A percentile compares a stretch with the other conserved stretches of the same genome.
These are phyloP conservation scores for Hylia prasina DNA, from an alignment of 2,113 vertebrate species.

Conservation along the genomic window DNA sequence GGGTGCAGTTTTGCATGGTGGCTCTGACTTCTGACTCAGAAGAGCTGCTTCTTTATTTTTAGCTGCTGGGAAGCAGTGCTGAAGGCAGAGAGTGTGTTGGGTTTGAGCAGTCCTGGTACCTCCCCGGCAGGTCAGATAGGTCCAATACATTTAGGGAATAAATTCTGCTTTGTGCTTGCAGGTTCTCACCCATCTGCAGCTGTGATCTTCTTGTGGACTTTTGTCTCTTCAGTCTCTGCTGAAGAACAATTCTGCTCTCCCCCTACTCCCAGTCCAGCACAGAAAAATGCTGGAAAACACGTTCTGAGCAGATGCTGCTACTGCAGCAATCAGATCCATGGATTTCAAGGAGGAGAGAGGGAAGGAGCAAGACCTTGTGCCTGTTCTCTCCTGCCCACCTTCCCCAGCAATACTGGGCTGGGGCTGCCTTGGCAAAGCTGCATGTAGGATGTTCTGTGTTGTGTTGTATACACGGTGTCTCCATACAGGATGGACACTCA, in stretches of 20 bases:
- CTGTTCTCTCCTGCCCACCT: not conserved
- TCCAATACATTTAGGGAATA: not conserved
- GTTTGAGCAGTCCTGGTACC: not conserved
- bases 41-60: not conserved
- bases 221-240: not conserved
- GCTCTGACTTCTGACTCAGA: not conserved
- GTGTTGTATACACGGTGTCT: rapidly evolving
- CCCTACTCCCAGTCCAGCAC: not conserved
- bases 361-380: not conserved
- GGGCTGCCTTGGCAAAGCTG: not conserved
- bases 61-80: not conserved
- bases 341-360: not conserved
- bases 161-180: not conserved
- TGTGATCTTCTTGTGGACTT: not conserved
- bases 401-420: not conserved
- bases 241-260: not conserved
- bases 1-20: not conserved
- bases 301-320: not conserved
- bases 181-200: not conserved
- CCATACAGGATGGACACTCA: not conserved
- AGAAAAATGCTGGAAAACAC: not conserved
- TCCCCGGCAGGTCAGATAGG: not conserved
- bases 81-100: not conserved
- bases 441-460: not conserved
- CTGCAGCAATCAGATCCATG: not conserved